Percentiles rank a stretch among this genome's conserved stretches.
Conservation (phyloP, 2,888 invertebrate genomes). For the Augiades crinisus region DNA sequence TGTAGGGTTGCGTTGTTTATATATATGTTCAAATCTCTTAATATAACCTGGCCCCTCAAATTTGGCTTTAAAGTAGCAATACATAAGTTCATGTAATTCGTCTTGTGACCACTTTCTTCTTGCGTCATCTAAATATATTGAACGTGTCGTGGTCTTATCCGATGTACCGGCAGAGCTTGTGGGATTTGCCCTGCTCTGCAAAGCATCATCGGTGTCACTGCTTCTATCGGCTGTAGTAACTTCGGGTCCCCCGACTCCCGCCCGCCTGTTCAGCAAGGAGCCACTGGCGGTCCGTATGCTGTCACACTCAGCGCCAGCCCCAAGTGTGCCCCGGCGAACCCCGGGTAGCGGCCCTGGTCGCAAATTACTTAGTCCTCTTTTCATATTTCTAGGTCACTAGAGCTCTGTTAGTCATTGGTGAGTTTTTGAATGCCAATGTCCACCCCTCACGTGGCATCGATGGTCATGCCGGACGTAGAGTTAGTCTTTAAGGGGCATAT, state of each 20-base stretch:
- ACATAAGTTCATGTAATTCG: slow-evolving; percentile 5
- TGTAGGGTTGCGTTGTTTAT: not conserved
- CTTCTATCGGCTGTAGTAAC: slow-evolving; percentile 1
- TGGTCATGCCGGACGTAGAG: slow-evolving; percentile 1
- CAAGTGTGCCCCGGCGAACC: slow-evolving; percentile 9
- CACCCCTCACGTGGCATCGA: not conserved
- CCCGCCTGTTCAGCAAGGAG: slow-evolving; percentile 9
- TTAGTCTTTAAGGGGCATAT: not conserved
- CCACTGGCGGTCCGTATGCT: slow-evolving; percentile 10
- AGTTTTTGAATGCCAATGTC: not conserved
- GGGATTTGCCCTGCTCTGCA: not conserved
- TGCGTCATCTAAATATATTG: not conserved
- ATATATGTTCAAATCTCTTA: not conserved
- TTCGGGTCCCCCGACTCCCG: slow-evolving; percentile 3
- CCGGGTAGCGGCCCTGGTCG: slow-evolving; percentile 12
- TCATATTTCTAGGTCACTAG: too few species aligned
- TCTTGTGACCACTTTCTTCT: not conserved
- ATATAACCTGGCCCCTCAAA: not conserved
- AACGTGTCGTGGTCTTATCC: not conserved
- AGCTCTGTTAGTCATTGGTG: not conserved
- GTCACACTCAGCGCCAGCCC: slow-evolving; percentile 6
- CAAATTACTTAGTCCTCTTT: not conserved
- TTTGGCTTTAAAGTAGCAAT: not conserved
- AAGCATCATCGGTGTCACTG: not conserved
- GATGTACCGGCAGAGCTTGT: slow-evolving; percentile 7